Evolutionary conservation across 2,113 vertebrate genomes (phyloP).

Genomic region (Manacus vitellinus): DNA sequence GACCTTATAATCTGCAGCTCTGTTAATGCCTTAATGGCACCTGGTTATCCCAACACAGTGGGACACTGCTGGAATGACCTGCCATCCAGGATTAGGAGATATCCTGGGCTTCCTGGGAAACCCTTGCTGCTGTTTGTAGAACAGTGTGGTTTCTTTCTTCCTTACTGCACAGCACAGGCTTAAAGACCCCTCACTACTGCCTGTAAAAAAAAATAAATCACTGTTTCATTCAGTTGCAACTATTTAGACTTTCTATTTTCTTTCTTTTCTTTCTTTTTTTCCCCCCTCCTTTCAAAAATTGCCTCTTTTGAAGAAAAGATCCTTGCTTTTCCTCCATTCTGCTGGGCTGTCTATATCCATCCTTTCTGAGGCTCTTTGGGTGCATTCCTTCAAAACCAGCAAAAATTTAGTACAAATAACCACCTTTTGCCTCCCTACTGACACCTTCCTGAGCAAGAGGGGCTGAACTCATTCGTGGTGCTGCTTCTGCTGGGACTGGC

Average conservation of each 20-base stretch:
- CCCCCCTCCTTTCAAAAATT: accelerated
- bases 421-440: background rate
- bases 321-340: background rate
- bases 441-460: background rate
- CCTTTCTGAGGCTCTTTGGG: background rate
- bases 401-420: background rate
- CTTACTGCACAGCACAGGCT: background rate
- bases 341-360: background rate
- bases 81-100: background rate
- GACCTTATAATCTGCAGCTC: slow-evolving; percentile 16
- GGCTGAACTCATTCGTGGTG: background rate
- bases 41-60: background rate
- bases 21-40: slow-evolving; percentile 22
- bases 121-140: background rate
- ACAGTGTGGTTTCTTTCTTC: background rate
- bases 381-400: background rate
- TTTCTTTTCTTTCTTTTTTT: accelerated
- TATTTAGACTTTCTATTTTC: background rate
- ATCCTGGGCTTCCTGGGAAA: slow-evolving; percentile 4
- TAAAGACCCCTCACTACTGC: background rate
- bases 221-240: background rate
- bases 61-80: background rate
- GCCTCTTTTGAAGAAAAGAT: background rate
- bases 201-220: background rate
- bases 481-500: background rate